These are phyloP conservation scores for Zaprionus capensis DNA, from an alignment of 1,140 invertebrate species.

Conservation along the genomic window DNA sequence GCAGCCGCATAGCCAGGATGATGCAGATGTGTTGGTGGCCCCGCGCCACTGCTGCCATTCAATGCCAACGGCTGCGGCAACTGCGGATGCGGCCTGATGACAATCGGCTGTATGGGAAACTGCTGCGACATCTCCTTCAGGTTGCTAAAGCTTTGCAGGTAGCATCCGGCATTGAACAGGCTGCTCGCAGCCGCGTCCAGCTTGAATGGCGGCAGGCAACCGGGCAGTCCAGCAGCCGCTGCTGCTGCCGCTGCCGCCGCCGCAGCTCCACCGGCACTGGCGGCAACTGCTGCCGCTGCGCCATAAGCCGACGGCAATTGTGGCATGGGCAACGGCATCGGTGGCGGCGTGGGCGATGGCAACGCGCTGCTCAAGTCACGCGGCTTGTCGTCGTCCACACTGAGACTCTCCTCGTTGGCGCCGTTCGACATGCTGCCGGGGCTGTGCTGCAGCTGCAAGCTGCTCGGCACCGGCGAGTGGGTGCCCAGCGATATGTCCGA, in stretches of 20 bases:
- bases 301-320: conserved; percentile 57
- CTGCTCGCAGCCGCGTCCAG: conserved; percentile 69
- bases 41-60: conserved; percentile 57
- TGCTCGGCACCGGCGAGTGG: conserved; percentile 85
- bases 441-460: conserved; percentile 82
- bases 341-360: conserved; percentile 58
- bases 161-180: conserved; percentile 81
- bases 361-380: conserved; percentile 72
- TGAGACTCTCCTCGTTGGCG: conserved; percentile 80
- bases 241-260: background rate
- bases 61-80: conserved; percentile 78
- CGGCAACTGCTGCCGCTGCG: conserved; percentile 24
- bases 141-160: conserved; percentile 83
- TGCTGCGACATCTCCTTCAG: conserved; percentile 83
- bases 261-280: conserved; percentile 13
- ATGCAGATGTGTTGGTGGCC: conserved; percentile 75
- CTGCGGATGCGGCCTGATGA: conserved; percentile 82
- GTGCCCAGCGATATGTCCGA: conserved; percentile 86
- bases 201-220: conserved; percentile 75
- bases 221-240: conserved; percentile 32
- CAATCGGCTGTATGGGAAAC: conserved; percentile 83
- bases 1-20: conserved; percentile 79
- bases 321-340: conserved; percentile 48
- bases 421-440: conserved; percentile 83
- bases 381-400: conserved; percentile 82